Base-by-base conservation (phyloP, 2,113 vertebrate genomes). In the Furnarius figulus region DNA sequence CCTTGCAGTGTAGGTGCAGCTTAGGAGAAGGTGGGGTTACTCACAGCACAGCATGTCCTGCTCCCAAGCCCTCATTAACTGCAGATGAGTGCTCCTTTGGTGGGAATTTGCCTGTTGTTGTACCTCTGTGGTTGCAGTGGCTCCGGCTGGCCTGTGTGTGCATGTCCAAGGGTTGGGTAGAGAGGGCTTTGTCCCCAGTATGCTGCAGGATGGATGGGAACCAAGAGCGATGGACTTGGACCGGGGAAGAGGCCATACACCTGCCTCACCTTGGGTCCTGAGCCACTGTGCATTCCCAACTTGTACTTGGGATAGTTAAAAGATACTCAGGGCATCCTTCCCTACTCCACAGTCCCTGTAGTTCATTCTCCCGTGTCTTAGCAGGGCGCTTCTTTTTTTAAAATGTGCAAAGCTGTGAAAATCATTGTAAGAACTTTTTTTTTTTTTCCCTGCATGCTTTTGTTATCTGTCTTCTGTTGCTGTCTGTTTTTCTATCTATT, bases 151-250 rank as follows among this genome's bases (percentile, higher is more conserved):
- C 15, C 53, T 25, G 17, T 6, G 5, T 7, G 14, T 80, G 52
- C 28, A 0, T 17, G 28, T 37, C 18, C 0, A 1, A 53, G 42
- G 49, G 46, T 25, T 84, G 42, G 14, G 18, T 1, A 42, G 33
- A 56, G 49, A 68, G 35, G 59, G n/a, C 49, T 72, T 56, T 80
- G 76, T 81, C 62, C 49, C 40, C 6, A 1, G 5, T 68, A 47
- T 72, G 24, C 44, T 42, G 74, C 18, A 40, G 63, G 35, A 42
- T 12, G 23, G 68, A 25, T 8, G 28, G 68, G 35, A 89, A n/a
- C 59, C 5, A 5, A 27, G 65, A n/a, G 42, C 0, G 0, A 18
- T 9, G 72, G 31, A 55, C 20, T 23, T 1, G 1, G 50, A 35
- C 42, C 2, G 6, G 33, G 37, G 27, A 9, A 42, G 55, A 18